These are phyloP conservation scores for Porites divaricata DNA, from an alignment of 92 coral and sea anemone species.

Conservation along the genomic window DNA sequence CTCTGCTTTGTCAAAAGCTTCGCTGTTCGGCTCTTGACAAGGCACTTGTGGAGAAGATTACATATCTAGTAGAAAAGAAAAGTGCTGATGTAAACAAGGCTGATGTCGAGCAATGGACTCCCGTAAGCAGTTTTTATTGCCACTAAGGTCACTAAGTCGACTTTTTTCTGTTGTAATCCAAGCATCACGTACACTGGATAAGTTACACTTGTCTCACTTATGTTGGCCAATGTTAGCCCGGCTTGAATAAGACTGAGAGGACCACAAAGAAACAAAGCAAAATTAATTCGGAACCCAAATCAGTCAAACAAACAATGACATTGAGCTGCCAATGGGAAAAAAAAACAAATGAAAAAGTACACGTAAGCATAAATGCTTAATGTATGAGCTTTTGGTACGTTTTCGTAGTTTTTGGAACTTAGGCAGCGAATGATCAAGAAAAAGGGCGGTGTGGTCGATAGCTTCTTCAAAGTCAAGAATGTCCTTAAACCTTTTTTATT, in stretches of 20 bases:
- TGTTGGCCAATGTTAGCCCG: too few relatives aligned
- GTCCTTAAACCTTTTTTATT: too few relatives aligned
- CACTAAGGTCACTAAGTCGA: not conserved
- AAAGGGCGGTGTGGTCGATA: too few relatives aligned
- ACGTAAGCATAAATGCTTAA: too few relatives aligned
- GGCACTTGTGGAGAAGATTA: conserved; percentile 48
- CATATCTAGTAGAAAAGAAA: conserved; percentile 75
- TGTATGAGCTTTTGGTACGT: too few relatives aligned
- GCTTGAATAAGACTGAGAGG: not conserved
- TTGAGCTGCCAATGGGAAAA: too few relatives aligned
- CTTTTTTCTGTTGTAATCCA: not conserved
- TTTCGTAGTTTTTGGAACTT: too few relatives aligned
- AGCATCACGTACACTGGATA: too few relatives aligned
- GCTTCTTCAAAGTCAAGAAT: too few relatives aligned
- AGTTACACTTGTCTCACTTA: too few relatives aligned
- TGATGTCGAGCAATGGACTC: conserved; percentile 83
- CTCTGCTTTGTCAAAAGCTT: conserved; percentile 80
- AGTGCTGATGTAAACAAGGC: conserved; percentile 79
- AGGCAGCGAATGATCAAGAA: too few relatives aligned
- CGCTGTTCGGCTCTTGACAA: conserved; percentile 39
- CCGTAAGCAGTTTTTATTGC: conserved; percentile 51
- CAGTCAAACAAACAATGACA: not conserved
- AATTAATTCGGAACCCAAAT: not conserved
- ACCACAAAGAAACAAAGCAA: not conserved
- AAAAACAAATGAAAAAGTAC: too few relatives aligned